phyloP scores from a whole-genome alignment of 2,113 vertebrate genomes.

The Chionomys nivalis region DNA sequence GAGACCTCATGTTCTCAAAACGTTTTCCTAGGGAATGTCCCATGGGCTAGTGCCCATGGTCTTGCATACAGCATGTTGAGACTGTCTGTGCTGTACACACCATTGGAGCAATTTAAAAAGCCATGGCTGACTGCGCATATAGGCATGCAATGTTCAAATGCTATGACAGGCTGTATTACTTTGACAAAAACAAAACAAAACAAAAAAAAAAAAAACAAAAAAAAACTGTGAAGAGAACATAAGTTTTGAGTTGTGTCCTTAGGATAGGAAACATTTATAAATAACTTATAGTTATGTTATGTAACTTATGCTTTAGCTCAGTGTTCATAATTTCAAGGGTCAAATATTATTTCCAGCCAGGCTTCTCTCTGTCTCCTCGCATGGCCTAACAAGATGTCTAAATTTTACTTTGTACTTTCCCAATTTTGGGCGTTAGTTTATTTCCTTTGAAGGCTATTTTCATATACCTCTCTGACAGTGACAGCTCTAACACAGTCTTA shows the following conservation, averaged over 20 bases:
- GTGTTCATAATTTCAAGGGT: background rate
- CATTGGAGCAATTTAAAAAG: background rate
- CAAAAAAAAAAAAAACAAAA: too few species aligned
- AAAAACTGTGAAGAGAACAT: background rate
- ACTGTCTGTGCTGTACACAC: background rate
- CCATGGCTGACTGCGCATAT: background rate
- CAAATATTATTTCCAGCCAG: background rate
- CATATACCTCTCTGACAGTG: background rate
- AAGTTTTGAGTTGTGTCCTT: background rate
- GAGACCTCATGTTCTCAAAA: background rate
- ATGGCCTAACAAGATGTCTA: background rate
- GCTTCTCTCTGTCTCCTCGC: background rate
- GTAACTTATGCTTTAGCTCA: background rate
- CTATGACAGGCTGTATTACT: background rate
- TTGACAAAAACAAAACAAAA: background rate
- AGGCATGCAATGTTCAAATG: background rate
- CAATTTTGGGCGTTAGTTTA: background rate
- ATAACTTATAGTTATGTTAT: background rate
- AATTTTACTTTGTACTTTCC: background rate
- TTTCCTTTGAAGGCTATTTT: conserved; percentile 39
- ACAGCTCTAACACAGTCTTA: background rate
- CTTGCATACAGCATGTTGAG: background rate
- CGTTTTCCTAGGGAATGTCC: background rate
- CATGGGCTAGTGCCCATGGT: background rate
- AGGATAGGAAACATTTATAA: background rate